These are phyloP conservation scores for Corythoichthys haematopterus DNA, from an alignment of 2,113 vertebrate genomes.

Conservation along the genomic window DNA sequence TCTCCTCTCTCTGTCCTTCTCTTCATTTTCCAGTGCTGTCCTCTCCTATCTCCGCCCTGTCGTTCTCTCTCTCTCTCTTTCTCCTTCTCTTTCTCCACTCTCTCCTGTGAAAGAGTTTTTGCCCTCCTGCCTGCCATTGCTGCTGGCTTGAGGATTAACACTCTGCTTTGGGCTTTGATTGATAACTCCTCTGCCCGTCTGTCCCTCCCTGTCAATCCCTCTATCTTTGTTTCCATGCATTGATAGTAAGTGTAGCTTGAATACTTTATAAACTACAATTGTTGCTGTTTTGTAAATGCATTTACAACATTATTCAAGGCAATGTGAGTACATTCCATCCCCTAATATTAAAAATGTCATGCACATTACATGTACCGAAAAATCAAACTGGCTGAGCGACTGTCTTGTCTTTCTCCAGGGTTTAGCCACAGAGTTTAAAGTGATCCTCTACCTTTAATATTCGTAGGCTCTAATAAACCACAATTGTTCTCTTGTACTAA, in stretches of 20 bases:
- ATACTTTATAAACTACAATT: neutral
- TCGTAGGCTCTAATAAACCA: too few relatives aligned
- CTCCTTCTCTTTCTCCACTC: conserved; percentile 12
- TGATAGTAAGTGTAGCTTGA: neutral
- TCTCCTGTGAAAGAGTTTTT: conserved; percentile 1
- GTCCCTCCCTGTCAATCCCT: conserved; percentile 14
- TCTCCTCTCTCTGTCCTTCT: conserved; percentile 32
- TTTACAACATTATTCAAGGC: too few relatives aligned
- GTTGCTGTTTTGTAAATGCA: too few relatives aligned
- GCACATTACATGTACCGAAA: too few relatives aligned
- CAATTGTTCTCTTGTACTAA: too few relatives aligned
- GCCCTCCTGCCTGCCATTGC: conserved; percentile 16
- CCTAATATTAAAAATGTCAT: too few relatives aligned
- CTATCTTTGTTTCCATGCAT: conserved; percentile 5
- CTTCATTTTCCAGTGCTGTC: conserved; percentile 24
- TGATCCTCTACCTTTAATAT: too few relatives aligned
- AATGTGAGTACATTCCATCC: too few relatives aligned
- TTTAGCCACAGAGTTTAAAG: too few relatives aligned
- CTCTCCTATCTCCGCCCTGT: conserved; percentile 17
- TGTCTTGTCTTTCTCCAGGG: too few relatives aligned
- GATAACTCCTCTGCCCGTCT: conserved; percentile 33
- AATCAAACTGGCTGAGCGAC: too few relatives aligned
- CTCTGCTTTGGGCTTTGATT: conserved; percentile 37
- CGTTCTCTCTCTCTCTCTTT: conserved; percentile 16
- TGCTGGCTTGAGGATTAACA: conserved; percentile 24